Percentiles rank a stretch among this genome's conserved stretches.
These are phyloP conservation scores for Myiozetetes cayanensis DNA, from an alignment of 2,113 vertebrate species.

Conservation along the genomic window DNA sequence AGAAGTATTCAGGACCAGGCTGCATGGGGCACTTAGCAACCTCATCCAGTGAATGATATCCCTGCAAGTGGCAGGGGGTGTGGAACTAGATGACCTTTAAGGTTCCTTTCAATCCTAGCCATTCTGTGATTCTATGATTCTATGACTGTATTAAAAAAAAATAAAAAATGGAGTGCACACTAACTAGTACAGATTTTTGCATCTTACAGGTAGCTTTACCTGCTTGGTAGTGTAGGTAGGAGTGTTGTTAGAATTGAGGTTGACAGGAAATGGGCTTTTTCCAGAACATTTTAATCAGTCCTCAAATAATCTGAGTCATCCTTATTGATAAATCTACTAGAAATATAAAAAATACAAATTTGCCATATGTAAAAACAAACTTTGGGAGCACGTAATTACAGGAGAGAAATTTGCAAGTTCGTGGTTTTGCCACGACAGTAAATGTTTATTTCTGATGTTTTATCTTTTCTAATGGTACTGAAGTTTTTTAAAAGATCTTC, in stretches of 20 bases:
- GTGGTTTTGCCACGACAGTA: neutral
- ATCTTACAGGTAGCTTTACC: neutral
- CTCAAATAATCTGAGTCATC: neutral
- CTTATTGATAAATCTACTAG: neutral
- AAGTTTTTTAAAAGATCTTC: neutral
- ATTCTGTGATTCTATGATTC: neutral
- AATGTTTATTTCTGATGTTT: neutral
- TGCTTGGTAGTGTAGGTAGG: neutral
- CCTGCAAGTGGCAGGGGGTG: neutral
- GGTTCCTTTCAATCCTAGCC: neutral
- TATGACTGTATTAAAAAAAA: neutral
- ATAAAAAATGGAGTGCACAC: fast-evolving
- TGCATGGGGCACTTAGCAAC: neutral
- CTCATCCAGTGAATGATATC: neutral
- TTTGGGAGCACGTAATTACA: neutral
- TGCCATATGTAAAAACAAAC: neutral
- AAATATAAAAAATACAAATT: neutral
- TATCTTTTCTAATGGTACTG: neutral
- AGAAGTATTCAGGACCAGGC: neutral
- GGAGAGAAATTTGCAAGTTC: neutral
- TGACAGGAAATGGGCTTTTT: neutral
- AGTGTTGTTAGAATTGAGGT: neutral
- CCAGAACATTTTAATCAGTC: neutral
- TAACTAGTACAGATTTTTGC: neutral
- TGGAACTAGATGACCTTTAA: neutral